Evolutionary conservation across 2,888 invertebrate species (phyloP).

Genomic region (Lutraria lutraria): DNA sequence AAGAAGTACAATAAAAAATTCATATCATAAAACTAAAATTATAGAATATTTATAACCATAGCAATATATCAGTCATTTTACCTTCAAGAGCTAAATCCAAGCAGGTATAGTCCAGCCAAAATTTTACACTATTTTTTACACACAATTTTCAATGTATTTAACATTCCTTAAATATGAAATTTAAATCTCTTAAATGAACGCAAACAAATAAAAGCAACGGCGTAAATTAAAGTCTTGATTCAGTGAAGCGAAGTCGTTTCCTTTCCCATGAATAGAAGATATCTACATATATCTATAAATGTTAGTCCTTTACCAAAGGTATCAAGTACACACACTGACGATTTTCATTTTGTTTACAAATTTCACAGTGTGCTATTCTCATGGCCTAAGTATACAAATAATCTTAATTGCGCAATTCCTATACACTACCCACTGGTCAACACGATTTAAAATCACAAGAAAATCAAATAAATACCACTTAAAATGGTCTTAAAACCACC

Average conservation of each 20-base stretch:
- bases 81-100: no score
- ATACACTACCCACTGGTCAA: background rate
- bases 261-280: background rate
- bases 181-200: background rate
- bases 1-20: no score
- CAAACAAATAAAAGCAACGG: background rate
- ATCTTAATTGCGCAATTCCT: background rate
- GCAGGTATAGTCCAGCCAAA: background rate
- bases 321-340: background rate
- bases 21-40: no score
- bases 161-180: constrained; percentile 3
- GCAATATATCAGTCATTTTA: no score
- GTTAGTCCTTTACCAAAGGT: background rate
- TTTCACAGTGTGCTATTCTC: constrained; percentile 48
- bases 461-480: constrained; percentile 6
- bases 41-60: no score
- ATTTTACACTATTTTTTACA: background rate
- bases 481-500: background rate
- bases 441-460: background rate
- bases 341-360: constrained; percentile 34
- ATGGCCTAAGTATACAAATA: background rate
- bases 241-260: background rate
- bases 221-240: background rate
- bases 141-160: background rate
- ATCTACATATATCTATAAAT: background rate